Evolutionary conservation across 2,797 vertebrate species (phyloP), one percentile per base, ranked within the genome.

Genomic region (Sebastes variabilis): DNA sequence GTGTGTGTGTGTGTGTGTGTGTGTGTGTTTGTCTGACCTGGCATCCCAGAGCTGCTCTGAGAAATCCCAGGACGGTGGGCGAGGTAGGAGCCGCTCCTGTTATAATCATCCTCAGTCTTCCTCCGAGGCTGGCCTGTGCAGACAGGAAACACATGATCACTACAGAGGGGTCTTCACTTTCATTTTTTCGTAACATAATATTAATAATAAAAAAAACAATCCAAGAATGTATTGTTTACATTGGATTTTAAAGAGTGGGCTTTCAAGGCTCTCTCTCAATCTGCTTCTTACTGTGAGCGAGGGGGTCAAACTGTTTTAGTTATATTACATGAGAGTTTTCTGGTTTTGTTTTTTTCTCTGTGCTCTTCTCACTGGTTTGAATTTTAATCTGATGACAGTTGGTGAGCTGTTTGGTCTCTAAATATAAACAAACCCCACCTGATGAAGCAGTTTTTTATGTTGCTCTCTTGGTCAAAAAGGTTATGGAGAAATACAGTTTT

Each of bases 71-170:
- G 59, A 99, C 98, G 0, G 91, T 92, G 0, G 98, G 98, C 8
- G 98, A 99, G 0, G 97, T 97, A 0, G 98, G 98, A 62, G 98
- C 98, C 2, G 98, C 98, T 13, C 98, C 98, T 0, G 98, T 99
- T 36, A 99, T 97, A 2, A 99, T 99, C 98, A 99, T 99, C 70
- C 98, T 95, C 75, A 99, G 92, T 8, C 96, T 93, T 0, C 98
- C 98, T 0, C 98, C 98, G 1, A 99, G 96, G 69, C 97, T 98
- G 20, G 97, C 97, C 98, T 99, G 74, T 6, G 58, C 42, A 2
- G 72, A 85, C 32, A 8, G 8, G 24, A 70, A 85, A 61, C 58
- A 82, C 20, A 29, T 32, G 2, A 79, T 27, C 12, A 34, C 36
- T 8, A 30, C 9, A 29, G 2, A 29, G 11, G 2, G 5, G 4